These are phyloP conservation scores for Camptogramma bilineatum DNA, from an alignment of 2,888 invertebrate species.

Conservation along the genomic window DNA sequence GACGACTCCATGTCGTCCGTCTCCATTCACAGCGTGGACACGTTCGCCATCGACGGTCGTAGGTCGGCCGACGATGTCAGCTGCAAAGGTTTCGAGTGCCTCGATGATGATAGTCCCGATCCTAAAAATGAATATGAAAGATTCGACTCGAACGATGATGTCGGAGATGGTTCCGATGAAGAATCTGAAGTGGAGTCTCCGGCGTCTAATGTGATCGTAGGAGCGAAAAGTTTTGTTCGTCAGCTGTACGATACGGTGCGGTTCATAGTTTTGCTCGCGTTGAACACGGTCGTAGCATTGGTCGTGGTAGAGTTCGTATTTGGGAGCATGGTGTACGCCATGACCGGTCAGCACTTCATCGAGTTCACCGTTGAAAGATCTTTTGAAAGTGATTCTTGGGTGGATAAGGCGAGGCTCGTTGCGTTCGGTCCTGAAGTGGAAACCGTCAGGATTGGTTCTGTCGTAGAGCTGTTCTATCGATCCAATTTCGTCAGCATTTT, in stretches of 20 bases:
- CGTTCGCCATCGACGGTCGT: conserved; percentile 45
- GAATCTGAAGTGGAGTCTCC: conserved; percentile 9
- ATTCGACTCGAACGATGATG: conserved; percentile 27
- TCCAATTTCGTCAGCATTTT: conserved; percentile 61
- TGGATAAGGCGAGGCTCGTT: conserved; percentile 52
- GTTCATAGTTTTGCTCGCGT: conserved; percentile 54
- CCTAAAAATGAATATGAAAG: conserved; percentile 34
- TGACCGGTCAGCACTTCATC: conserved; percentile 61
- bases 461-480: conserved; percentile 59
- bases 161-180: conserved; percentile 10
- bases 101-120: conserved; percentile 25
- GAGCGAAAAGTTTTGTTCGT: conserved; percentile 39
- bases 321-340: conserved; percentile 51
- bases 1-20: conserved; percentile 52
- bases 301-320: conserved; percentile 60
- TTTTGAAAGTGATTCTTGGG: conserved; percentile 51
- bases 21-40: conserved; percentile 69
- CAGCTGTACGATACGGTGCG: conserved; percentile 53
- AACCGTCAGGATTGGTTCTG: conserved; percentile 58
- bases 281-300: conserved; percentile 57
- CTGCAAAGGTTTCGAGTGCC: conserved; percentile 26
- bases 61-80: conserved; percentile 13
- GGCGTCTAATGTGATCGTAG: conserved; percentile 25
- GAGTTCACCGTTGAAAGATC: conserved; percentile 58
- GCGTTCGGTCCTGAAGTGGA: conserved; percentile 58